These are phyloP conservation scores for Aradus depressus DNA, from an alignment of 2,888 invertebrate genomes.

Conservation along the genomic window DNA sequence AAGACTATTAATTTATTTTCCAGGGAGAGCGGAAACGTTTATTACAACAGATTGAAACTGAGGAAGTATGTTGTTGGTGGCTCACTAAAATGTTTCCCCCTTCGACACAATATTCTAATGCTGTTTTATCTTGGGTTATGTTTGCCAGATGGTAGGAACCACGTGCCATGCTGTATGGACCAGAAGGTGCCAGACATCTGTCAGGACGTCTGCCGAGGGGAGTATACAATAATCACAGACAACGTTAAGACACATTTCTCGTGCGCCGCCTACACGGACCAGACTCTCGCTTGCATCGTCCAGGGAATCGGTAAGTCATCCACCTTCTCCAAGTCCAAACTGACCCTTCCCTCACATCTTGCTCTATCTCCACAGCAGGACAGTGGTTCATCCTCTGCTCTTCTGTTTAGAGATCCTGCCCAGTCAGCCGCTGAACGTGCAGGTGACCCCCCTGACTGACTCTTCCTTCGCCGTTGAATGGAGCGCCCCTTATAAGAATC, in stretches of 20 bases:
- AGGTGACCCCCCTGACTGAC: conserved; percentile 60
- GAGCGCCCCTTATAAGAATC: conserved; percentile 52
- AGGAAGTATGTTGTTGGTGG: too few species aligned
- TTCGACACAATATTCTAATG: neutral
- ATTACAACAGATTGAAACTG: too few species aligned
- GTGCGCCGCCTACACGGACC: conserved; percentile 69
- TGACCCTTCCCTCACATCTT: neutral
- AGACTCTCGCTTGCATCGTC: conserved; percentile 69
- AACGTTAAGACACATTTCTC: conserved; percentile 74
- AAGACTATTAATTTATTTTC: too few species aligned
- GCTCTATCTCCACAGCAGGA: neutral
- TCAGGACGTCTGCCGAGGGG: conserved; percentile 73
- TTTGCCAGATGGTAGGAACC: conserved; percentile 63
- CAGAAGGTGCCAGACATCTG: conserved; percentile 74
- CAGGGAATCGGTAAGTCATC: conserved; percentile 56
- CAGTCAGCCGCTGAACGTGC: conserved; percentile 58
- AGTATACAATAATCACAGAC: conserved; percentile 73
- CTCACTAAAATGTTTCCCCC: too few species aligned
- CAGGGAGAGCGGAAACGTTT: too few species aligned
- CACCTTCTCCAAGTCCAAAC: neutral
- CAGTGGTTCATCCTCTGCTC: neutral
- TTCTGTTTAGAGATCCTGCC: conserved; percentile 53
- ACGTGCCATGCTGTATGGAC: conserved; percentile 71
- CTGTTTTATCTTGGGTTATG: neutral
- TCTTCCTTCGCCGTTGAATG: conserved; percentile 60